Base-by-base conservation (phyloP, 30 jellyfish, hydroid and myxozoan genomes). In the Turritopsis rubra region DNA sequence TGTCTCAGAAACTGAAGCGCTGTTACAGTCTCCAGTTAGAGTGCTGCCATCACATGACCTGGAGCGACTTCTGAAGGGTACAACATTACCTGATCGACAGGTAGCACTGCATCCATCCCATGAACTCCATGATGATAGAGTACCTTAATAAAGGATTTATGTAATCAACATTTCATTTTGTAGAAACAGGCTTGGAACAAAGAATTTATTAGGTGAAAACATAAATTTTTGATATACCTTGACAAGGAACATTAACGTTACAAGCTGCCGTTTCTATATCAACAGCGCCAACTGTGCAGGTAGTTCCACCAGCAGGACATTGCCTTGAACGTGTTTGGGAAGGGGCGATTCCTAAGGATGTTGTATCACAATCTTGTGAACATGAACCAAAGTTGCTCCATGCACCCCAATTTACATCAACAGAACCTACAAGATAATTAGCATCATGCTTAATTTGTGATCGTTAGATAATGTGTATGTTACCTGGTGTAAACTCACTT, bases 71-170 rank as follows among this genome's bases (percentile, higher is more conserved):
- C 30, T 23, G 28, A n/a, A 27, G 9, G 77, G 77, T 9, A 0
- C 8, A 7, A 22, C 19, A 8, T 9, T 19, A 0, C 77, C 77
- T 68, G 77, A 68, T 27, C 19, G 77, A 68, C 77, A 68, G 9
- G 77, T 68, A 68, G 77, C 77, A 68, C 31, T n/a, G 19, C 77
- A 68, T n/a, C 31, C 31, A 19, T 22, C 21, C 77, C 77, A 68
- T 9, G 9, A 27, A 7, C 77, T 19, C 77, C 77, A 68, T 68
- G 9, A 16, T 68, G 77, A 68, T n/a, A 68, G 1, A 68, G 19
- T 22, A 68, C 60, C 60, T 41, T 41, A 3, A 41, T 3, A 41
- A 41, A 41, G 60, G 13, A n/a, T n/a, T n/a, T n/a, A n/a, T n/a
- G n/a, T n/a, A n/a, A n/a, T n/a, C n/a, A n/a, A n/a, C n/a, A n/a